A percentile compares a stretch with the other conserved stretches of the same genome.
phyloP scores from a whole-genome alignment of 2,113 vertebrate genomes.

The Callithrix jacchus region DNA sequence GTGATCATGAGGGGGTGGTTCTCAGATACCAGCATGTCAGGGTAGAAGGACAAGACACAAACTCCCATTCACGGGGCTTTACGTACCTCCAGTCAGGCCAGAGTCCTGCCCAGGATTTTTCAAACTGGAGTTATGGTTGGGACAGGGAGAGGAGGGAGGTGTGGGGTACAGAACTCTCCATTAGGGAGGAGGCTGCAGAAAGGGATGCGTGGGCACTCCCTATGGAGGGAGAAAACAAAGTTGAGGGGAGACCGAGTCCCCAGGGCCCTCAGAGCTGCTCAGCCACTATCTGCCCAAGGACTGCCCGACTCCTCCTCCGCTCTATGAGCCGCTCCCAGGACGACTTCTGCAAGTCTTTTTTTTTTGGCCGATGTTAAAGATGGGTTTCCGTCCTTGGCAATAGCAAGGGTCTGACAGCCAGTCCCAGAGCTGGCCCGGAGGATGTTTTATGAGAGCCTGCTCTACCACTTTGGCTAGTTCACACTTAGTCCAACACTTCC shows the following conservation, averaged over 20 bases:
- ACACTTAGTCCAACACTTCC: not conserved
- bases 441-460: not conserved
- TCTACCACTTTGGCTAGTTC: not conserved
- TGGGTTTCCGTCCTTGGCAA: not conserved
- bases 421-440: not conserved
- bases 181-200: not conserved
- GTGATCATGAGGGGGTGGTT: not conserved
- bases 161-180: not conserved
- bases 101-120: not conserved
- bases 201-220: not conserved
- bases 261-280: not conserved
- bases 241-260: not conserved
- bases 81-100: not conserved
- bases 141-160: not conserved
- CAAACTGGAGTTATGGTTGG: not conserved
- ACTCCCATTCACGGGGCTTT: not conserved
- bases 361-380: not conserved
- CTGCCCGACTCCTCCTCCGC: not conserved
- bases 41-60: not conserved
- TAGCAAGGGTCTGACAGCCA: not conserved
- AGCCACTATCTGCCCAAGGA: too few relatives aligned
- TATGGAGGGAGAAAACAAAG: accelerated
- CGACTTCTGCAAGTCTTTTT: not conserved
- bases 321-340: not conserved
- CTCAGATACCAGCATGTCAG: accelerated